Percentiles rank a stretch among this genome's conserved stretches.
Evolutionary conservation across 2,888 invertebrate species (phyloP).

Genomic region (Mythimna ferrago): DNA sequence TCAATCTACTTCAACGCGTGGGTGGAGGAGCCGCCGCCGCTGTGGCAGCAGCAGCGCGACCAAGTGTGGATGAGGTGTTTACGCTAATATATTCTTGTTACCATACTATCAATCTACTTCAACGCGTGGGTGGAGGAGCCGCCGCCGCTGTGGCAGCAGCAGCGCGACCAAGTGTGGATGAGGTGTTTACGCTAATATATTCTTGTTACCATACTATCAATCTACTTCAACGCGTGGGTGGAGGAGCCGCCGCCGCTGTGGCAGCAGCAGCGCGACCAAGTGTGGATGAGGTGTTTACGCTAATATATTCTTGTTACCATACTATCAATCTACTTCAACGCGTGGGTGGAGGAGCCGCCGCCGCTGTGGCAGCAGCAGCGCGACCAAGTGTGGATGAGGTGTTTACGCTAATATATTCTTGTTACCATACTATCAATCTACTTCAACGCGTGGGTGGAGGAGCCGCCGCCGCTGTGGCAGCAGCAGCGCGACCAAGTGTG

Average conservation of each 20-base stretch:
- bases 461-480: slow-evolving; percentile 97
- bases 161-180: slow-evolving; percentile 93
- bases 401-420: not conserved
- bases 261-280: slow-evolving; percentile 95
- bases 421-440: too few species aligned
- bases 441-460: slow-evolving; percentile 99
- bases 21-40: slow-evolving; percentile 97
- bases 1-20: slow-evolving; percentile 93
- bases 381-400: slow-evolving; percentile 92
- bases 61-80: slow-evolving; percentile 89
- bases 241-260: slow-evolving; percentile 97
- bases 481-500: slow-evolving; percentile 93
- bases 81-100: too few species aligned
- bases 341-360: slow-evolving; percentile 98
- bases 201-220: too few species aligned
- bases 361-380: slow-evolving; percentile 95
- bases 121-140: slow-evolving; percentile 99
- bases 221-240: slow-evolving; percentile 96
- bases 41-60: slow-evolving; percentile 96
- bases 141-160: slow-evolving; percentile 96
- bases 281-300: slow-evolving; percentile 86
- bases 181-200: slow-evolving; percentile 69
- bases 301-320: too few species aligned
- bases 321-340: slow-evolving; percentile 73
- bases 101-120: too few species aligned